phyloP scores from a whole-genome alignment of 1,140 invertebrate species.

The Caerostris darwini region DNA sequence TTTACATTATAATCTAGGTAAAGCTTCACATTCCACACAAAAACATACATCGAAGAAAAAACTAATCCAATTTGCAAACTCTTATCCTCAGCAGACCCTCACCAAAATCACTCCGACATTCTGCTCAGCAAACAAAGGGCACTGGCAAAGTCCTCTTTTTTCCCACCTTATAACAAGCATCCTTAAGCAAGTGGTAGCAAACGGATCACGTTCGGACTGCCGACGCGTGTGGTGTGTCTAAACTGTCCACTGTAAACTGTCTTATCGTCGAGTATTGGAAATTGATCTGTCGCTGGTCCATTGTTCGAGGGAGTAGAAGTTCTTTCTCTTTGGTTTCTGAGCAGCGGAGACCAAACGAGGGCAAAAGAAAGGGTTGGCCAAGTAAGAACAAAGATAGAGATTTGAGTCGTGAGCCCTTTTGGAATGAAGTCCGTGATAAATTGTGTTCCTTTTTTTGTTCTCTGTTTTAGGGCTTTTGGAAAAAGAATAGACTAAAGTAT shows the following conservation, averaged over 20 bases:
- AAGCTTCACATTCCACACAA: too few relatives aligned
- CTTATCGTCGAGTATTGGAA: constrained; percentile 53
- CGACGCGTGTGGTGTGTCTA: constrained; percentile 52
- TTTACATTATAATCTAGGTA: too few relatives aligned
- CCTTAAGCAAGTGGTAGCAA: background rate
- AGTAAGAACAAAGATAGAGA: constrained; percentile 28
- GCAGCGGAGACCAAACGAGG: background rate
- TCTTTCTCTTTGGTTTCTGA: constrained; percentile 5
- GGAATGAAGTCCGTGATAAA: constrained; percentile 21
- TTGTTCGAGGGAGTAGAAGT: background rate
- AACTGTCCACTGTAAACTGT: constrained; percentile 15
- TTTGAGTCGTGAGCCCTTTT: background rate
- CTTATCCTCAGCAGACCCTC: too few relatives aligned
- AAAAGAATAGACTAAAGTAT: background rate
- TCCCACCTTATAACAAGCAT: background rate
- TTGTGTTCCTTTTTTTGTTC: background rate
- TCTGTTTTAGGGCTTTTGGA: background rate
- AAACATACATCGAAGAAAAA: too few relatives aligned
- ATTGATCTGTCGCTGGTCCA: constrained; percentile 24
- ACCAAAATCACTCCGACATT: too few relatives aligned
- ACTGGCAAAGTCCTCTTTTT: too few relatives aligned
- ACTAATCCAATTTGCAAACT: too few relatives aligned
- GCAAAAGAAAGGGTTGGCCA: background rate
- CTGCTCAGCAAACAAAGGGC: too few relatives aligned
- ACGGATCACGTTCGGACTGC: constrained; percentile 18